Base-by-base conservation (phyloP, 2,113 vertebrate genomes). In the Poicephalus meyeri region DNA sequence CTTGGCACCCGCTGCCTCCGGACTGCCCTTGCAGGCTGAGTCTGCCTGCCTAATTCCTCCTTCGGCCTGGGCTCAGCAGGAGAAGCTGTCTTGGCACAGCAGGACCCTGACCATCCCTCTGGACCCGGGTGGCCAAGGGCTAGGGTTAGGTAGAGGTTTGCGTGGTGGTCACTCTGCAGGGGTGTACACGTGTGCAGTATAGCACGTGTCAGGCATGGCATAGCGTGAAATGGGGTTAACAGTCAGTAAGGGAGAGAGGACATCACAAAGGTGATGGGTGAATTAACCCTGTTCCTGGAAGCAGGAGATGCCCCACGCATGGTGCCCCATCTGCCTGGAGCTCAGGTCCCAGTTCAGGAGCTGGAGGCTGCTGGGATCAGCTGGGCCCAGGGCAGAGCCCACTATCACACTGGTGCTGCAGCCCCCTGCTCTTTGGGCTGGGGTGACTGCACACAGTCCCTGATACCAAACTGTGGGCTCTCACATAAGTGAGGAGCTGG, bases 171-270 rank as follows among this genome's bases (percentile, higher is more conserved):
- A 2, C 78, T 49, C 20, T 44, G 61, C 31, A 7, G 31, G 24
- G 3, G 16, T 28, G 56, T 6, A 19, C 14, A 16, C 6, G 20
- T 15, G 56, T 13, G 35, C 33, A 9, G 29, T 53, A 5, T 12
- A 12, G 41, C 13, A 6, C 21, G 19, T 7, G 44, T 14, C 1
- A 4, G 31, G 60, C 55, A 21, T 1, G 7, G 41, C 29, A 1
- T 11, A 25, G 55, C 26, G 20, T 24, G 58, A 44, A 23, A 6
- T 4, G 53, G 35, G 41, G 18, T 42, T 4, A 21, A 16, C 37
- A 16, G 41, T 39, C 1, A 4, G 16, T 61, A 9, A 28, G 61
- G 44, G 5, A 10, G 33, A 53, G 70, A 47, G 16, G 13, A 37
- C 46, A 29, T 20, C n/a, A 9, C 61, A 23, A 19, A 29, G 53